These are phyloP conservation scores for Prinia subflava DNA, from an alignment of 2,113 vertebrate species.

Conservation along the genomic window DNA sequence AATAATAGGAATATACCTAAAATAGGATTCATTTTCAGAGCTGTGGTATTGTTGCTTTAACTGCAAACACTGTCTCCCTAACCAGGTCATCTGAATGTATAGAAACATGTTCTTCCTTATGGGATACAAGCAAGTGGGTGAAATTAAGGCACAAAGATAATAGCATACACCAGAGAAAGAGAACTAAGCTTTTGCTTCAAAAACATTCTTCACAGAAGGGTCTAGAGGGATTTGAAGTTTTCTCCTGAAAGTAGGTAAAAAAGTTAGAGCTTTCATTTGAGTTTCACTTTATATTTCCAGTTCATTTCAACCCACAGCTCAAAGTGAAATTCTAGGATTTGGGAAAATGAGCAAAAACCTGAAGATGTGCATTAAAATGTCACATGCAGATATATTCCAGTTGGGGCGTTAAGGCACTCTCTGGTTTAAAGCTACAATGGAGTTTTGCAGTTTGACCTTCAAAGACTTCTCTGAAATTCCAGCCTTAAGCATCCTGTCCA, in stretches of 20 bases:
- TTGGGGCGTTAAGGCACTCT: not conserved
- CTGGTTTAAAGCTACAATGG: not conserved
- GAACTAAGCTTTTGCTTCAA: slow-evolving; percentile 55
- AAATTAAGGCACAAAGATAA: slow-evolving; percentile 47
- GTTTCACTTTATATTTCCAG: slow-evolving; percentile 18
- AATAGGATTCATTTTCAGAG: not conserved
- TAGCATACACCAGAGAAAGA: slow-evolving; percentile 16
- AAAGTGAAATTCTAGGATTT: slow-evolving; percentile 41
- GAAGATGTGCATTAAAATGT: slow-evolving; percentile 5
- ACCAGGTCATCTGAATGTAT: not conserved
- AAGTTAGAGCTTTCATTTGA: slow-evolving; percentile 55
- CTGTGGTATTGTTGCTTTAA: not conserved
- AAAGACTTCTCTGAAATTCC: not conserved
- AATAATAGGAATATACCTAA: not conserved
- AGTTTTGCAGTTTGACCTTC: not conserved
- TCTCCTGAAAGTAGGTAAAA: slow-evolving; percentile 43
- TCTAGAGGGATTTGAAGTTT: slow-evolving; percentile 55
- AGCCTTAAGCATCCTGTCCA: not conserved
- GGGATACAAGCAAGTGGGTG: slow-evolving; percentile 9
- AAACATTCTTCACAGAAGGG: slow-evolving; percentile 26
- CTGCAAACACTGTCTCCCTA: not conserved
- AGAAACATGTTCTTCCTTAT: not conserved
- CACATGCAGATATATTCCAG: slow-evolving; percentile 8
- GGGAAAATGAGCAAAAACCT: slow-evolving; percentile 3
- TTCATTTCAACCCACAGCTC: slow-evolving; percentile 41